Evolutionary conservation across 2,888 invertebrate species (phyloP), one percentile per base, ranked within the genome.

Genomic region (Caenorhabditis becei): DNA sequence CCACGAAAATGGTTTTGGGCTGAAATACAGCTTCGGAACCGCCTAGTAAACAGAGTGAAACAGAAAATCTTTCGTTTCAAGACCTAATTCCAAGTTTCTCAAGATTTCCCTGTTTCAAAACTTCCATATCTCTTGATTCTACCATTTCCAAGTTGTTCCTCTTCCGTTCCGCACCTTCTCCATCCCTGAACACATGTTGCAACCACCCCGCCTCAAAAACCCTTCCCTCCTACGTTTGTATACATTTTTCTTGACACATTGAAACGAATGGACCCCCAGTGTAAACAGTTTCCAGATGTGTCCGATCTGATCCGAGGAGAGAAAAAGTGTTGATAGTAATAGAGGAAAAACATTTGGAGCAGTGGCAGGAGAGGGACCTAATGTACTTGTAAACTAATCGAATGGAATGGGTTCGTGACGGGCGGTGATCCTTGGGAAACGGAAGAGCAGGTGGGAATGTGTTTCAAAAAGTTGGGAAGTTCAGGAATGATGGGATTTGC

Each of bases 201-300:
- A 62, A 44, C 28, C 10, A 20, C 14, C 35, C 5, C 51, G 23
- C 47, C 16, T n/a, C 18, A 47, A 47, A 51, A 28, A 65, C 37
- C 24, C 49, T 16, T 24, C 23, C 14, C 32, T 28, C 8, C 16
- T 4, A 5, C 23, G 51, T 47, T 61, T 63, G 72, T 72, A 72
- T 72, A 72, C 72, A 72, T n/a, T 61, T 56, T 72, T 72, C 72
- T 72, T 62, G 72, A 72, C 72, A 72, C 72, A 62, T 62, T 62
- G 51, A 3, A 54, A 18, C 18, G n/a, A 35, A 49, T n/a, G n/a
- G n/a, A n/a, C n/a, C n/a, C n/a, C n/a, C n/a, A 47, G 75, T 75
- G 67, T 67, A 78, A 70, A 63, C 61, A 65, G 71, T 56, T 59
- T 71, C 70, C 63, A 77, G 67, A 77, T 69, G 69, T 67, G 54